Percentiles rank a stretch among this genome's conserved stretches.
These are phyloP conservation scores for Frieseomelitta varia DNA, from an alignment of 1,140 invertebrate species.

Conservation along the genomic window DNA sequence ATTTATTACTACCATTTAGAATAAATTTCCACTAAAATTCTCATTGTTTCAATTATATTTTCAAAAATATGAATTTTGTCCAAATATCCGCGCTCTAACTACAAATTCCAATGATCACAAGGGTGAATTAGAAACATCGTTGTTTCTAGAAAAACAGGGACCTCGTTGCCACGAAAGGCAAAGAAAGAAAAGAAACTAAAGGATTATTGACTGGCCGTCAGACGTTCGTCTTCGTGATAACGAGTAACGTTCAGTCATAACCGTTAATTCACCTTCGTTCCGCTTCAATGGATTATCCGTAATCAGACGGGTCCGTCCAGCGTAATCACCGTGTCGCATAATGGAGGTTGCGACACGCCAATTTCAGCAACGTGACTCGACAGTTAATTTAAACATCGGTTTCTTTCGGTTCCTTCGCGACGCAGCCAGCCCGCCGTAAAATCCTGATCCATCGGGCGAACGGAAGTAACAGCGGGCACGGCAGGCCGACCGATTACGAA, in stretches of 20 bases:
- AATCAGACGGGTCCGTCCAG: constrained; percentile 22
- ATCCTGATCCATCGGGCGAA: constrained; percentile 49
- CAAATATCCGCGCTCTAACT: too few relatives aligned
- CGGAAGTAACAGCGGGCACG: constrained; percentile 23
- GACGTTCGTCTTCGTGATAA: too few relatives aligned
- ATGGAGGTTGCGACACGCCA: constrained; percentile 9
- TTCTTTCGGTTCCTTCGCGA: constrained; percentile 17
- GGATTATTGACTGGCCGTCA: background rate
- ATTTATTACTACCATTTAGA: too few relatives aligned
- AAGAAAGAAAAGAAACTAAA: background rate
- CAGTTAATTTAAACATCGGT: constrained; percentile 49
- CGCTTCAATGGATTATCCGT: constrained; percentile 6
- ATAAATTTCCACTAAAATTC: too few relatives aligned
- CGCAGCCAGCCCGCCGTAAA: constrained; percentile 5
- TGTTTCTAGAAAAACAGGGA: too few relatives aligned
- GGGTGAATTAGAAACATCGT: background rate
- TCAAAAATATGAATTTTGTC: too few relatives aligned
- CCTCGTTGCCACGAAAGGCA: too few relatives aligned
- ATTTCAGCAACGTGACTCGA: constrained; percentile 28
- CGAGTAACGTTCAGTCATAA: background rate
- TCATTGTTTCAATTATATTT: too few relatives aligned
- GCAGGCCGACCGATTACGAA: constrained; percentile 57
- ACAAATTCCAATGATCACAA: too few relatives aligned
- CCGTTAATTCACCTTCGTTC: constrained; percentile 3
- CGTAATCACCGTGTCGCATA: constrained; percentile 20